Percentiles rank a stretch among this genome's conserved stretches.
Evolutionary conservation across 2,888 invertebrate genomes (phyloP).

Genomic region (Brachylomia viminalis): DNA sequence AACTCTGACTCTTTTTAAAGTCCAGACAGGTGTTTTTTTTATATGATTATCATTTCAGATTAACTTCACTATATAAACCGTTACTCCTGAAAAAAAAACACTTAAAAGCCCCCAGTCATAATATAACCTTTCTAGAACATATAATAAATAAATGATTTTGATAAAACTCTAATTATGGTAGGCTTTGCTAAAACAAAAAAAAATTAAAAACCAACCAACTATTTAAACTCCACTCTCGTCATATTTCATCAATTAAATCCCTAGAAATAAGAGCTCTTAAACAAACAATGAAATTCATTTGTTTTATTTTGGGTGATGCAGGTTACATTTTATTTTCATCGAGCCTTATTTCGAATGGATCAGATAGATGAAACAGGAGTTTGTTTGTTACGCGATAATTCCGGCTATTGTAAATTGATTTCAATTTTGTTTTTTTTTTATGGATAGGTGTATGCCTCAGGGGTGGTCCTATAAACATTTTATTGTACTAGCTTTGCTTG

Average conservation of each 20-base stretch:
- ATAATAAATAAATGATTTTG: background rate
- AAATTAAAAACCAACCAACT: background rate
- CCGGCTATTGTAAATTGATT: too few relatives aligned
- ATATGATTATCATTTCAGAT: background rate
- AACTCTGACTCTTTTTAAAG: too few relatives aligned
- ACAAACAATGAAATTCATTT: background rate
- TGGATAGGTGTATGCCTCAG: too few relatives aligned
- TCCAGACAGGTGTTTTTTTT: too few relatives aligned
- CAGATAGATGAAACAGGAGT: too few relatives aligned
- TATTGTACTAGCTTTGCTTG: too few relatives aligned
- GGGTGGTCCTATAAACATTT: too few relatives aligned
- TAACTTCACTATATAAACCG: background rate
- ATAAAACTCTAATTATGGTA: background rate
- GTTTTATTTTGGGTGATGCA: background rate
- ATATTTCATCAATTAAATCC: background rate
- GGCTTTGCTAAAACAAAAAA: background rate
- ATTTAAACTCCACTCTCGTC: background rate
- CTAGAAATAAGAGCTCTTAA: background rate
- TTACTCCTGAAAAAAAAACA: background rate
- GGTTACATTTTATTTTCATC: background rate
- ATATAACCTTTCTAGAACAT: background rate
- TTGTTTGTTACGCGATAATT: too few relatives aligned
- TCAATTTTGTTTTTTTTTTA: too few relatives aligned
- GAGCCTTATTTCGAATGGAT: background rate
- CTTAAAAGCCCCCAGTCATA: too few relatives aligned